These are phyloP conservation scores for Smithornis capensis DNA, from an alignment of 2,113 vertebrate species.

Conservation along the genomic window DNA sequence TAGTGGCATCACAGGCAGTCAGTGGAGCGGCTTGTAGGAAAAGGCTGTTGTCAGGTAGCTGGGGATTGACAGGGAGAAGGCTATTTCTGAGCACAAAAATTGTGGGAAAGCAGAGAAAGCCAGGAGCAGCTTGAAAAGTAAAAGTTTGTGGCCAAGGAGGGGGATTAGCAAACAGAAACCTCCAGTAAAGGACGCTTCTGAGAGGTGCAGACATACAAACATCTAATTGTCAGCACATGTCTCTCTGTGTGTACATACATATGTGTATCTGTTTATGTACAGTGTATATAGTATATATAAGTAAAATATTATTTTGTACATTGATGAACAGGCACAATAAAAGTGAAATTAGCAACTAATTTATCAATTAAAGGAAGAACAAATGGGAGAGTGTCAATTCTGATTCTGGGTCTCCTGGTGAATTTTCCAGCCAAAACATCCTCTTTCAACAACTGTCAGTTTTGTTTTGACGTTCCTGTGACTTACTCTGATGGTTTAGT, in stretches of 20 bases:
- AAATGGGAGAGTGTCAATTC: neutral
- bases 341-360: neutral
- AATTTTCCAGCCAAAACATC: neutral
- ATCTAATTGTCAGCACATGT: neutral
- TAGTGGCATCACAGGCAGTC: neutral
- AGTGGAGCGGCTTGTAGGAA: neutral
- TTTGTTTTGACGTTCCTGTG: neutral
- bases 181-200: neutral
- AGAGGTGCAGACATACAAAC: neutral
- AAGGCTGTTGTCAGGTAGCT: neutral
- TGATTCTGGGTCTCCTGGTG: neutral
- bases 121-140: neutral
- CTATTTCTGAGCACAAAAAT: neutral
- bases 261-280: too few species aligned
- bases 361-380: neutral
- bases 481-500: neutral
- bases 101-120: neutral
- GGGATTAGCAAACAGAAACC: neutral
- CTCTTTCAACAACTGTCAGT: neutral
- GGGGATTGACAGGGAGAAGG: neutral
- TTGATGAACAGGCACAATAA: neutral
- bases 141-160: neutral
- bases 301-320: neutral
- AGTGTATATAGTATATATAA: neutral
- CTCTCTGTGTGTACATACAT: fast-evolving